Evolutionary conservation across 1,140 invertebrate species (phyloP), one percentile per base, ranked within the genome.

Genomic region (Acromyrmex heyeri): DNA sequence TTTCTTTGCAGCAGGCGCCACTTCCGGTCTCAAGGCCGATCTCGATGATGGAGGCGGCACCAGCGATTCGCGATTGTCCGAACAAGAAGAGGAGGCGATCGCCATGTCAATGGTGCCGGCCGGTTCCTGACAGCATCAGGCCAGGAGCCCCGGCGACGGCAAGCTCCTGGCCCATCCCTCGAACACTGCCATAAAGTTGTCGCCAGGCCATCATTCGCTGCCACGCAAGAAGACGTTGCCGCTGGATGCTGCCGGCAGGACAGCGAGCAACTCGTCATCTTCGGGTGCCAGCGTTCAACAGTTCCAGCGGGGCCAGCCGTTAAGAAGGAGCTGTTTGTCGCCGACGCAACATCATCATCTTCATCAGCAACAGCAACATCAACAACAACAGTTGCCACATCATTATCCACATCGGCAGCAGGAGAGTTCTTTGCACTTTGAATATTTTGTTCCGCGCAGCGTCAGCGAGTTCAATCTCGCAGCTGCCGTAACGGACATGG

Each of bases 381-480:
- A 89, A 87, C 93, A 94, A 53, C 93, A 94, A 3, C 96, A 97
- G 88, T 92, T 21, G 53, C 30, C 30, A 7, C 72, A 57, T 24
- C 72, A 90, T 30, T 87, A 89, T 57, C 86, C 86, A n/a, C 90
- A 92, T 8, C 85, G 90, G 86, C 93, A 94, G 55, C 93, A 94
- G 12, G 96, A 97, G 87, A 88, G 90, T 57, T 91, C 97, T 70
- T 94, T 96, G 44, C 96, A 97, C 75, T 96, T 97, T 59, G 97
- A 98, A 91, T 98, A 98, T 92, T 98, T 98, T 93, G 97, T 98
- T 75, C 97, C 97, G 64, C 95, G 97, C 77, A 98, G 97, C 94
- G 96, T 98, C 34, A 98, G 97, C 92, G 97, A 98, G 92, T 98
- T 98, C 89, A 97, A 98, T 93, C 91, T 98, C 48, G 97, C 96